Conservation (phyloP, 1,140 invertebrate genomes). For the Neoseiulus cucumeris region DNA sequence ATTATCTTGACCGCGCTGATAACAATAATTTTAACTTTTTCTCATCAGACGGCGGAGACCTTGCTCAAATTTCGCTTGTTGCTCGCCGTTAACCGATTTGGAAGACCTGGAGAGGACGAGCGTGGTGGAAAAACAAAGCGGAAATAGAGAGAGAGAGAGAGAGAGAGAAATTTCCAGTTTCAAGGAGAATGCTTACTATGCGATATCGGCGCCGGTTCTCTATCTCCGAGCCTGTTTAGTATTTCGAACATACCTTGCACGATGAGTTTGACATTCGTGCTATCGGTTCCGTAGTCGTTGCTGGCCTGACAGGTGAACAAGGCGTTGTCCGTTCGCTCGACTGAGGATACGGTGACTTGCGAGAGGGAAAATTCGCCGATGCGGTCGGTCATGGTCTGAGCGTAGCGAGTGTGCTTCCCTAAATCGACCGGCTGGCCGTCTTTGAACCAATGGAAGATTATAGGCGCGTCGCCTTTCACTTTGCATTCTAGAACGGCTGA, state of each 20-base stretch:
- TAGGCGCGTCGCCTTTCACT: slow-evolving; percentile 13
- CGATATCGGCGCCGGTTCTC: too few species aligned
- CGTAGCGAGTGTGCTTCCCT: slow-evolving; percentile 59
- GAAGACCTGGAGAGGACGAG: too few species aligned
- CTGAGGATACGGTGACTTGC: slow-evolving; percentile 65
- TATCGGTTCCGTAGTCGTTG: slow-evolving; percentile 69
- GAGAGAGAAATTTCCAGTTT: too few species aligned
- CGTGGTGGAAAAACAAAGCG: too few species aligned
- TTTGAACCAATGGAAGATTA: slow-evolving; percentile 11
- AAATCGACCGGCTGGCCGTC: slow-evolving; percentile 11
- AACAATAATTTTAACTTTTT: too few species aligned
- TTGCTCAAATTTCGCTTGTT: too few species aligned
- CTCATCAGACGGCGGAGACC: too few species aligned
- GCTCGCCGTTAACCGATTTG: too few species aligned
- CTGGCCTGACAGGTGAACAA: slow-evolving; percentile 64
- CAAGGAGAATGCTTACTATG: too few species aligned
- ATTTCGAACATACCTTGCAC: slow-evolving; percentile 30
- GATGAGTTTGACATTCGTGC: slow-evolving; percentile 67
- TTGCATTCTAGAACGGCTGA: slow-evolving; percentile 35
- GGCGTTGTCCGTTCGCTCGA: slow-evolving; percentile 64
- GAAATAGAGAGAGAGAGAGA: too few species aligned
- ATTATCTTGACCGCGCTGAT: too few species aligned
- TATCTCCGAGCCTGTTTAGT: too few species aligned
- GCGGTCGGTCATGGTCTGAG: slow-evolving; percentile 63
- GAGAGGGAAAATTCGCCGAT: slow-evolving; percentile 39